phyloP scores from a whole-genome alignment of 2,113 vertebrate genomes.

The Vulpes vulpes region DNA sequence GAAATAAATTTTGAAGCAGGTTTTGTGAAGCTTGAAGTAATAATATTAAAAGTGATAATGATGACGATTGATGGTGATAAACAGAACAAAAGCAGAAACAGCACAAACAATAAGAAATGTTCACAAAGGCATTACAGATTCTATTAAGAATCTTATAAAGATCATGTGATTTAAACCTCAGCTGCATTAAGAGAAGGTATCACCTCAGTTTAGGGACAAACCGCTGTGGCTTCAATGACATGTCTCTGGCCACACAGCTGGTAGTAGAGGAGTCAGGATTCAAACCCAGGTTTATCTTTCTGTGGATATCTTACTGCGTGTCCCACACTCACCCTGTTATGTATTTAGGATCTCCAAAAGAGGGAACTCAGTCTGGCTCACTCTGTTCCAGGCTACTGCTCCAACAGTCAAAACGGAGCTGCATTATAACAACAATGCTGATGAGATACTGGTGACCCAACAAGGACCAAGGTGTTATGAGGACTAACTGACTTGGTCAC shows the following conservation, averaged over 20 bases:
- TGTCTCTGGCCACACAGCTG: rapidly evolving
- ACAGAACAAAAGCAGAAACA: neutral
- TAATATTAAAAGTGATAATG: neutral
- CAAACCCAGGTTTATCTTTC: too few species aligned
- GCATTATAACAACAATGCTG: neutral
- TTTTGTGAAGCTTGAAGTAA: neutral
- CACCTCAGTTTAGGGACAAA: neutral
- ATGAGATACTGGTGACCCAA: neutral
- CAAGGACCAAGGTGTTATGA: neutral
- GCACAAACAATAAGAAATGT: neutral
- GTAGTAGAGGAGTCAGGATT: neutral
- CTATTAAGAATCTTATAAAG: neutral
- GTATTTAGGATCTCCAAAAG: neutral
- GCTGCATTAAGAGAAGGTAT: neutral
- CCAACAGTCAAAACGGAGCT: neutral
- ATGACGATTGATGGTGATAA: neutral
- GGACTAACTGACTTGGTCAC: neutral
- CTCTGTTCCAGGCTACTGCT: neutral
- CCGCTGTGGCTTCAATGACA: neutral
- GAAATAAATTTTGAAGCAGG: neutral
- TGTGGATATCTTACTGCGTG: neutral
- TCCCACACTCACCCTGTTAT: neutral
- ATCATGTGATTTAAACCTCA: neutral
- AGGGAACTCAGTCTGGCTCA: neutral
- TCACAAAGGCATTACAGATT: neutral